These are phyloP conservation scores for Oligia strigilis DNA, from an alignment of 2,888 invertebrate species.

Conservation along the genomic window DNA sequence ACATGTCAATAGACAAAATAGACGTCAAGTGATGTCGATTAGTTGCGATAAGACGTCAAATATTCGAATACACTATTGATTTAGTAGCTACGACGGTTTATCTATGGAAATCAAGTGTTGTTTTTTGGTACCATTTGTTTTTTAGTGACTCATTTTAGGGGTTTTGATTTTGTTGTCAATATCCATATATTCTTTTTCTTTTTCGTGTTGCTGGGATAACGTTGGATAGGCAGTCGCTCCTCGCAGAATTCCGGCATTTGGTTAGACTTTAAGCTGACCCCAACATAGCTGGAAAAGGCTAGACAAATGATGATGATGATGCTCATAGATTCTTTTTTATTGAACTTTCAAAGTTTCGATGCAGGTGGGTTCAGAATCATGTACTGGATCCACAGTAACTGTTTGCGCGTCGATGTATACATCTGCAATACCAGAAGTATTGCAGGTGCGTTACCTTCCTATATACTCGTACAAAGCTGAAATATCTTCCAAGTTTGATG, in stretches of 20 bases:
- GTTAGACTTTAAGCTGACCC: neutral
- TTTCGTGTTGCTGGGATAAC: neutral
- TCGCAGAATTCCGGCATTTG: too few relatives aligned
- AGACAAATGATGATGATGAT: neutral
- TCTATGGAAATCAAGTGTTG: slow-evolving; percentile 44
- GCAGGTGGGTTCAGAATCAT: neutral
- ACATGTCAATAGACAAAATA: slow-evolving; percentile 59
- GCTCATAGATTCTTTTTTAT: neutral
- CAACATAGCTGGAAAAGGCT: neutral
- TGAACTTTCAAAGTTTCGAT: neutral
- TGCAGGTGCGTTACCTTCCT: neutral
- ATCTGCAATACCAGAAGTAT: neutral
- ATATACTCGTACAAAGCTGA: neutral
- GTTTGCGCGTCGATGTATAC: neutral
- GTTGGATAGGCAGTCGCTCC: too few relatives aligned
- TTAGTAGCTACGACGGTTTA: slow-evolving; percentile 50
- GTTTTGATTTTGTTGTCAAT: slow-evolving; percentile 5
- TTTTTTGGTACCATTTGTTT: slow-evolving; percentile 18
- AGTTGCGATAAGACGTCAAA: slow-evolving; percentile 59
- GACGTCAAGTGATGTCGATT: slow-evolving; percentile 63
- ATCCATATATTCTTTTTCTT: neutral
- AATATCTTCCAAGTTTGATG: neutral
- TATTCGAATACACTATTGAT: slow-evolving; percentile 56
- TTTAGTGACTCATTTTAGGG: neutral
- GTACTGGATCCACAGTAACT: neutral